Evolutionary conservation across 2,797 vertebrate species (phyloP).

Genomic region (Balearica regulorum): DNA sequence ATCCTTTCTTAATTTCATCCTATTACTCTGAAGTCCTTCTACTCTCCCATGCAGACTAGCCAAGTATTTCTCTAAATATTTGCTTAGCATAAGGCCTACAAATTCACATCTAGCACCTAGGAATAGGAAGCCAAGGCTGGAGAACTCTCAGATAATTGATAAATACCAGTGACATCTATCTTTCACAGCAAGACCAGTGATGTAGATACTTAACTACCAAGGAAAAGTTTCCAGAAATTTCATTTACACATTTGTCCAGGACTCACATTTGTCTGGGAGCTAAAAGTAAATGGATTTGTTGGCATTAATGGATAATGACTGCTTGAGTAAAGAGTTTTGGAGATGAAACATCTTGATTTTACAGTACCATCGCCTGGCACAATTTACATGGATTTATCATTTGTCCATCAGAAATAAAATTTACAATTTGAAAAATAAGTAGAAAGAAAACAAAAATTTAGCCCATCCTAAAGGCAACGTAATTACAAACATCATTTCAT

Average conservation of each 20-base stretch:
- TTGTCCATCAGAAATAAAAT: not conserved
- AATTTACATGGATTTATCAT: not conserved
- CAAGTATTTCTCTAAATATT: not conserved
- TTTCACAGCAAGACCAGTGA: fast-evolving
- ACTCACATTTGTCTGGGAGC: not conserved
- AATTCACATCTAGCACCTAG: not conserved
- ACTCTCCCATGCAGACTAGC: not conserved
- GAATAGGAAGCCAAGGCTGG: not conserved
- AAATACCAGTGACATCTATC: not conserved
- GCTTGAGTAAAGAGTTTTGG: not conserved
- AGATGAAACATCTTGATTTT: not conserved
- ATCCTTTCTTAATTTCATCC: not conserved
- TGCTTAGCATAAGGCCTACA: not conserved
- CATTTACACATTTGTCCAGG: not conserved
- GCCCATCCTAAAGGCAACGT: not conserved
- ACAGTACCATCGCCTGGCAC: not conserved
- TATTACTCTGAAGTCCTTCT: not conserved
- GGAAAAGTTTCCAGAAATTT: not conserved
- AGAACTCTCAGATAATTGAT: not conserved
- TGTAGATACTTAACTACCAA: not conserved
- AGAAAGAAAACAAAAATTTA: not conserved
- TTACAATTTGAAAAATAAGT: not conserved
- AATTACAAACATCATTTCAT: not conserved
- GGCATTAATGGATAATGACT: not conserved
- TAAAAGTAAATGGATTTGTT: not conserved